Conservation (phyloP, 1,140 invertebrate species). For the Drosophila gunungcola region DNA sequence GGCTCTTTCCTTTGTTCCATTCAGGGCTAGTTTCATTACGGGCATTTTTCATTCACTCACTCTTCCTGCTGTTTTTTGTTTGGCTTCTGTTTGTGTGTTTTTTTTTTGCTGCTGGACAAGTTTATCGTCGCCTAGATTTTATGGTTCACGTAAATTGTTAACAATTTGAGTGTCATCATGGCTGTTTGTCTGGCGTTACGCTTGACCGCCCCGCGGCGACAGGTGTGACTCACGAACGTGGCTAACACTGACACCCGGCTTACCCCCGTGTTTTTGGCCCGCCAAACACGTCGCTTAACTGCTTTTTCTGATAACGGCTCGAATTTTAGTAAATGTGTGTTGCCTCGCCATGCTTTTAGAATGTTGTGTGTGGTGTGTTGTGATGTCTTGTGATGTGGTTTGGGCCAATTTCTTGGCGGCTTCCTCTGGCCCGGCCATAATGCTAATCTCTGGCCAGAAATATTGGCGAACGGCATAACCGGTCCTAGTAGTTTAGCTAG, state of each 20-base stretch:
- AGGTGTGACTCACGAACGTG: conserved; percentile 74
- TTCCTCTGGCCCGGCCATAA: conserved; percentile 60
- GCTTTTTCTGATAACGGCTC: conserved; percentile 46
- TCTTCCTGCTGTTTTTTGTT: conserved; percentile 24
- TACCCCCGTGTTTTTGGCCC: conserved; percentile 73
- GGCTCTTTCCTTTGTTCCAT: conserved; percentile 25
- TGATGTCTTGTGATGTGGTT: background rate
- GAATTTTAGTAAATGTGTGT: conserved; percentile 26
- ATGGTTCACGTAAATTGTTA: conserved; percentile 63
- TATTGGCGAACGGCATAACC: conserved; percentile 52
- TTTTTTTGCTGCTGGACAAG: conserved; percentile 3
- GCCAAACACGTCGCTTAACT: conserved; percentile 58
- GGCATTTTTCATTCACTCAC: conserved; percentile 26
- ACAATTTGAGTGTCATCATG: conserved; percentile 71
- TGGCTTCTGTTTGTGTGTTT: background rate
- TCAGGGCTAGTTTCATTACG: conserved; percentile 30
- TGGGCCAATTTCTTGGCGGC: conserved; percentile 56
- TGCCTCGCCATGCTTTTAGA: conserved; percentile 13
- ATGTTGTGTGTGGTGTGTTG: conserved; percentile 6
- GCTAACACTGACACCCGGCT: conserved; percentile 75
- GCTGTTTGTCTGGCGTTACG: conserved; percentile 37
- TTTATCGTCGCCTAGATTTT: conserved; percentile 55
- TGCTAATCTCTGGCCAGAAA: conserved; percentile 23
- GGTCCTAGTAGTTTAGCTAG: conserved; percentile 41
- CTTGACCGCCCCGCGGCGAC: conserved; percentile 50